Conservation (phyloP, 64 coral and sea anemone species). For the Stichodactyla mertensii region DNA sequence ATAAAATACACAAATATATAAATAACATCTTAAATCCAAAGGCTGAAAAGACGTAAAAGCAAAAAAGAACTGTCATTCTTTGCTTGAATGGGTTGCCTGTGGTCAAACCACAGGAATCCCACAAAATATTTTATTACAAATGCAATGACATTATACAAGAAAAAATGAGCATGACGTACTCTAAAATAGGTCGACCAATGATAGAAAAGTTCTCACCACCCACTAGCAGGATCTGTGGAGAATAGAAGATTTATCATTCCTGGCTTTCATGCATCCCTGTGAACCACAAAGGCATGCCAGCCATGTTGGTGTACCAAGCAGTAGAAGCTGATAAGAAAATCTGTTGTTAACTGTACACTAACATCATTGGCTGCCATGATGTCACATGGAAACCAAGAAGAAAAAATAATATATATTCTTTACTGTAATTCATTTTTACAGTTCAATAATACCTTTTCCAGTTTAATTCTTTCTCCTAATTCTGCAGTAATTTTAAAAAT, state of each 20-base stretch:
- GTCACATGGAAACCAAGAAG: no score
- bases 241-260: neutral
- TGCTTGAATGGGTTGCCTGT: neutral
- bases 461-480: constrained; percentile 77
- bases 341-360: no score
- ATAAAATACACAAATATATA: neutral
- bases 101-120: neutral
- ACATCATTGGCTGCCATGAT: no score
- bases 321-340: no score
- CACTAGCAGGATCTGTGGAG: constrained; percentile 64
- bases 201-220: constrained; percentile 94
- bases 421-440: no score
- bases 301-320: no score
- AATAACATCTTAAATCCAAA: no score
- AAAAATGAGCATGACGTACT: constrained; percentile 40
- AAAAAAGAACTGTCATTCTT: neutral
- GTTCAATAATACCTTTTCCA: constrained; percentile 79
- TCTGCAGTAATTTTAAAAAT: constrained; percentile 86
- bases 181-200: constrained; percentile 72
- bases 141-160: no score
- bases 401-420: neutral
- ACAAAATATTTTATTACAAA: neutral
- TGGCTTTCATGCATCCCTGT: no score
- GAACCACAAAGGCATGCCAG: no score
- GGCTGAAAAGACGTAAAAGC: neutral